Percentiles rank a stretch among this genome's conserved stretches.
phyloP scores from a whole-genome alignment of 2,888 invertebrate genomes.

The Epistrophella euchroma region DNA sequence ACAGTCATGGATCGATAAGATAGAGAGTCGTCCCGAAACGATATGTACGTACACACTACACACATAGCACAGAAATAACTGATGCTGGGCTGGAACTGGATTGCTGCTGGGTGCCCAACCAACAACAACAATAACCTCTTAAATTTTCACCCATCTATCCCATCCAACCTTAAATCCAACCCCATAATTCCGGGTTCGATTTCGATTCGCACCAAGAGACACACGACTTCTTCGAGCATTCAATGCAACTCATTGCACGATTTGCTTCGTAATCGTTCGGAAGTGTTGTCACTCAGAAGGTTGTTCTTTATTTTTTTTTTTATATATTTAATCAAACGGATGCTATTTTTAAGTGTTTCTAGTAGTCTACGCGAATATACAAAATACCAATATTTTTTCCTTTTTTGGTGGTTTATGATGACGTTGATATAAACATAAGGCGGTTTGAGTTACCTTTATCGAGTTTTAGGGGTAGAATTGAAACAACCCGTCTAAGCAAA shows the following conservation, averaged over 20 bases:
- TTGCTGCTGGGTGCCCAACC: conserved; percentile 17
- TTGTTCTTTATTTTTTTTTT: conserved; percentile 32
- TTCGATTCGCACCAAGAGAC: conserved; percentile 59
- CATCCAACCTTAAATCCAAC: conserved; percentile 1
- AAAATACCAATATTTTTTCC: conserved; percentile 9
- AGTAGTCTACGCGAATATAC: conserved; percentile 9
- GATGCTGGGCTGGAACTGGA: conserved; percentile 54
- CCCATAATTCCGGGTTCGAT: conserved; percentile 50
- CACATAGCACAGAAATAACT: conserved; percentile 33
- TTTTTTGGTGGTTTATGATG: background rate
- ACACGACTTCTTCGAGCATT: conserved; percentile 57
- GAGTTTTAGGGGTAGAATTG: conserved; percentile 5
- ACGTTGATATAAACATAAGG: conserved; percentile 1
- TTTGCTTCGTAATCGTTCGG: conserved; percentile 68
- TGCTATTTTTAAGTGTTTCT: conserved; percentile 33
- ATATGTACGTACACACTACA: conserved; percentile 1
- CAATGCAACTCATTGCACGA: conserved; percentile 71
- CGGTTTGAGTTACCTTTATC: conserved; percentile 10
- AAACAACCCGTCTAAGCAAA: background rate
- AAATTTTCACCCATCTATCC: conserved; percentile 18
- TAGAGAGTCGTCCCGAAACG: conserved; percentile 56
- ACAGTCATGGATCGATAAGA: conserved; percentile 64
- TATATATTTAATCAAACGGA: conserved; percentile 33
- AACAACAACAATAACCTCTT: conserved; percentile 27
- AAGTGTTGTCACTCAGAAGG: conserved; percentile 48